Evolutionary conservation across 2,113 vertebrate species (phyloP), one percentile per base, ranked within the genome.

Genomic region (Dunckerocampus dactyliophorus): DNA sequence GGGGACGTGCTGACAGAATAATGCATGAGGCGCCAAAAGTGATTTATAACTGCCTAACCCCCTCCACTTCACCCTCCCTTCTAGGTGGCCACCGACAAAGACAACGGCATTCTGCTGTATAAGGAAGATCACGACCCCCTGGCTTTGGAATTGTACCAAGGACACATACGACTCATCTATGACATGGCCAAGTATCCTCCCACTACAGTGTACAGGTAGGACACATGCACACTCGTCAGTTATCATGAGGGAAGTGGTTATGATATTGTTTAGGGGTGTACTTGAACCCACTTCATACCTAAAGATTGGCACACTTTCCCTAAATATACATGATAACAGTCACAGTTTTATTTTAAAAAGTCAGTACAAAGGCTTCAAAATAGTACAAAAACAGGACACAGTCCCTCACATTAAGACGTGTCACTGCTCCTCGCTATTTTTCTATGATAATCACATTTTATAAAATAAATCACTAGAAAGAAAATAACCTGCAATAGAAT

Each of bases 111-210:
- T 74, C 83, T 98, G 28, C 72, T 98, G 31, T 98, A 98, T 77
- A 98, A 98, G 75, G 94, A 94, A 2, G 95, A 98, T 84, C 93
- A 94, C 0, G 96, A 99, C 78, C 96, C 96, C 0, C 78, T 99
- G 87, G 94, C 95, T 2, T 88, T 99, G 85, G 96, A 99, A 83
- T 79, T 99, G 59, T 99, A 98, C 86, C 96, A 98, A 83, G 96
- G 96, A 37, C 96, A 99, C 0, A 94, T 98, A 69, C 88, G 96
- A 43, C 93, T 98, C 65, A 92, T 97, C 76, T 98, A 98, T 0
- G 94, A 97, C 89, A 93, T 94, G 1, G 81, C 93, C 80, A 95
- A 85, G 80, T 94, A 95, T 71, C 94, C 94, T 3, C 95, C 95
- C 0, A 97, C 93, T 56, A 98, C 96, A 0, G 92, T 98, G 0